Conservation (phyloP, 2,113 vertebrate genomes). For the Xiphorhynchus elegans region DNA sequence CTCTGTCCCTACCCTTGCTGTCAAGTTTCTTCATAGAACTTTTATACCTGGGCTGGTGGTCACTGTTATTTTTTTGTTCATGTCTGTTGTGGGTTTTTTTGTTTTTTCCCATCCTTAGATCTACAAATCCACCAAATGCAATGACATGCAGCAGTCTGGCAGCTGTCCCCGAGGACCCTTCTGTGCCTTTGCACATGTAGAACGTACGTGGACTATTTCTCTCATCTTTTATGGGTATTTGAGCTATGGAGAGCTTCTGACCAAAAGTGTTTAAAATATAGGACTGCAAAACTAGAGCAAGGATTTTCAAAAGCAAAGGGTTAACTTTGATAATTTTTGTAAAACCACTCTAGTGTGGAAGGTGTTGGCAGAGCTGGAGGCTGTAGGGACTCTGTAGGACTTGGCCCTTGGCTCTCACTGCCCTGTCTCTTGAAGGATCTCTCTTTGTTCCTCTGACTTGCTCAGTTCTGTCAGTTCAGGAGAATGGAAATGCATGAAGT, state of each 20-base stretch:
- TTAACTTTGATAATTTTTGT: neutral
- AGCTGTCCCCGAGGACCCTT: constrained; percentile 98
- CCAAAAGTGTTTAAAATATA: neutral
- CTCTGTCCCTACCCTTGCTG: neutral
- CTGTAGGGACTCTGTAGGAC: neutral
- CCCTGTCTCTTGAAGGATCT: neutral
- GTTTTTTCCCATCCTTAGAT: constrained; percentile 77
- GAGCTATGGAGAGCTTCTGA: neutral
- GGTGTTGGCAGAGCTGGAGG: constrained; percentile 14
- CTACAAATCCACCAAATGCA: constrained; percentile 98
- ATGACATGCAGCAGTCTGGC: constrained; percentile 97
- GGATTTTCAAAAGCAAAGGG: neutral
- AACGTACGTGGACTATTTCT: constrained; percentile 83
- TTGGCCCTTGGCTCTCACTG: neutral
- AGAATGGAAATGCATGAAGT: neutral
- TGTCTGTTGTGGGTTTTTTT: neutral
- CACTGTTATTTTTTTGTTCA: constrained; percentile 14
- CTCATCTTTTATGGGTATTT: neutral
- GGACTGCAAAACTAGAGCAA: neutral
- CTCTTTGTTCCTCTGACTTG: neutral
- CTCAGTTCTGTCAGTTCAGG: neutral
- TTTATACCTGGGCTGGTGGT: neutral
- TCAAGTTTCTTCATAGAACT: neutral
- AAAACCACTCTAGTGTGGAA: neutral
- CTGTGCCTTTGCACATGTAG: constrained; percentile 97